Percentiles rank a stretch among this genome's conserved stretches.
Conservation (phyloP, 92 coral and sea anemone genomes). For the Montipora capitata region DNA sequence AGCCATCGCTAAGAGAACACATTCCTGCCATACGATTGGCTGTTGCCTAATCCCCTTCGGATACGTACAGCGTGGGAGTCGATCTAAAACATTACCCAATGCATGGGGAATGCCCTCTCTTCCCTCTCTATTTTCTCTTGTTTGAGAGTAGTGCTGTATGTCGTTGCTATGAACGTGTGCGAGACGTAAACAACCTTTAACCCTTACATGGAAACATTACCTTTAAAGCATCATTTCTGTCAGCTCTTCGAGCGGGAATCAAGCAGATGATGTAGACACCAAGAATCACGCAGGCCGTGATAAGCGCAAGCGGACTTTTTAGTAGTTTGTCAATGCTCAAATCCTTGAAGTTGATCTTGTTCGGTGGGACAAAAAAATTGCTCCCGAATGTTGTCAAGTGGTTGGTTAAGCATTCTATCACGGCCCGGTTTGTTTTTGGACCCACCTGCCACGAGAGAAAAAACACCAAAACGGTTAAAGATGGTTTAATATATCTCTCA, state of each 20-base stretch:
- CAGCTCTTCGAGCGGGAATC: conserved; percentile 87
- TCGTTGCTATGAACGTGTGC: too few relatives aligned
- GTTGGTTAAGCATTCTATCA: conserved; percentile 78
- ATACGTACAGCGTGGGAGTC: too few relatives aligned
- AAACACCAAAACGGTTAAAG: neutral
- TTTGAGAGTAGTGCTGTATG: too few relatives aligned
- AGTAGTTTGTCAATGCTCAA: conserved; percentile 18
- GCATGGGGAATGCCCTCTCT: too few relatives aligned
- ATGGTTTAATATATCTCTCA: too few relatives aligned
- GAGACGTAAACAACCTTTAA: too few relatives aligned
- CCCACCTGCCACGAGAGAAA: conserved; percentile 73
- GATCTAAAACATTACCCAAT: too few relatives aligned
- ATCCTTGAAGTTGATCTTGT: conserved; percentile 81
- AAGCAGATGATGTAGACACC: conserved; percentile 78
- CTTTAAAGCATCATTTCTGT: conserved; percentile 83
- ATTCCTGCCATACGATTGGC: too few relatives aligned
- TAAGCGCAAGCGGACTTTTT: conserved; percentile 70
- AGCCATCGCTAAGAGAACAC: too few relatives aligned
- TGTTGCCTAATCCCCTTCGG: too few relatives aligned
- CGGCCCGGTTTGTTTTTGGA: conserved; percentile 38
- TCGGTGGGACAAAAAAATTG: conserved; percentile 84
- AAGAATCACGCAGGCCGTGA: conserved; percentile 76
- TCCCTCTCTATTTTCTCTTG: too few relatives aligned
- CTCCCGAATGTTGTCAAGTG: conserved; percentile 92
- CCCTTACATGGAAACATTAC: conserved; percentile 29